These are phyloP conservation scores for Leptinotarsa lineolata DNA, from an alignment of 1,140 invertebrate genomes.

Conservation along the genomic window DNA sequence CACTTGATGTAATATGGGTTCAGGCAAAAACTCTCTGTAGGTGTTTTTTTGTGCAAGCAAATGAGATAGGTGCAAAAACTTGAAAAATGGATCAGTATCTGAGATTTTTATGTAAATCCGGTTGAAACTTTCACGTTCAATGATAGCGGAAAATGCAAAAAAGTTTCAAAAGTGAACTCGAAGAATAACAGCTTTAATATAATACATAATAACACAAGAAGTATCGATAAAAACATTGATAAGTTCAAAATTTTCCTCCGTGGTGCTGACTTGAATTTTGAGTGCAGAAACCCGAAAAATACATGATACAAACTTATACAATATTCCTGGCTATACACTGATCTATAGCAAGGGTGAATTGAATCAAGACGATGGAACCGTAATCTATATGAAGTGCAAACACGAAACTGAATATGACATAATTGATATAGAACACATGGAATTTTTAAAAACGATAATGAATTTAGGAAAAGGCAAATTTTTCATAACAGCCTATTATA, in stretches of 20 bases:
- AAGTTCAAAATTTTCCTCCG: constrained; percentile 14
- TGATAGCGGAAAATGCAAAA: neutral
- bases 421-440: neutral
- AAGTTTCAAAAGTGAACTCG: constrained; percentile 1
- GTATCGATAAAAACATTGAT: constrained; percentile 14
- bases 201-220: constrained; percentile 10
- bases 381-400: constrained; percentile 3
- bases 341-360: constrained; percentile 12
- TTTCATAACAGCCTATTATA: too few species aligned
- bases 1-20: too few species aligned
- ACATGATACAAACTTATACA: constrained; percentile 2
- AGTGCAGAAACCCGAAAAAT: constrained; percentile 6
- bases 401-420: neutral
- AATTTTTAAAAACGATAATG: constrained; percentile 13
- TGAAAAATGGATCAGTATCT: constrained; percentile 13
- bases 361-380: constrained; percentile 12
- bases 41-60: too few species aligned
- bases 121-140: neutral
- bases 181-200: neutral
- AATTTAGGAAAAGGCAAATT: constrained; percentile 5
- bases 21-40: too few species aligned
- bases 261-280: neutral
- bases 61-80: too few species aligned
- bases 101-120: constrained; percentile 8
- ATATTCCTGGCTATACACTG: constrained; percentile 6